Evolutionary conservation across 2,888 invertebrate genomes (phyloP).

Genomic region (Andrena hattorfiana): DNA sequence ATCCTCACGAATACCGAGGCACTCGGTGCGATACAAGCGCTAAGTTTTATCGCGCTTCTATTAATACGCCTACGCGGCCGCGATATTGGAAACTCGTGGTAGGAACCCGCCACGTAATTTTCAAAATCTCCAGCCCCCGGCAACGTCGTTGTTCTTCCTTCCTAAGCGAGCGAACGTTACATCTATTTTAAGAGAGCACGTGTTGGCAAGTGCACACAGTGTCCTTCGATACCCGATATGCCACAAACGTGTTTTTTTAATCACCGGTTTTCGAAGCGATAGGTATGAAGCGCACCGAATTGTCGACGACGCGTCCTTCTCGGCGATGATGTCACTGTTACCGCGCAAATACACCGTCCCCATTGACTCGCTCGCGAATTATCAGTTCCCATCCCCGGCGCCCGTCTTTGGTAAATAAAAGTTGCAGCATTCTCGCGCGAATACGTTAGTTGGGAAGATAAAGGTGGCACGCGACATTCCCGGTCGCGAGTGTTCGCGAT

Average conservation of each 20-base stretch:
- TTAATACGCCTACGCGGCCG: neutral
- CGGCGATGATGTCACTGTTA: slow-evolving; percentile 41
- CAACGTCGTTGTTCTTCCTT: neutral
- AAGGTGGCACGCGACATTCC: too few relatives aligned
- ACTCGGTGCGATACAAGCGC: neutral
- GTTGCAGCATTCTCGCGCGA: too few relatives aligned
- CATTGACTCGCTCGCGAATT: neutral
- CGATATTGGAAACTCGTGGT: neutral
- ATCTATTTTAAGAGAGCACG: slow-evolving; percentile 45
- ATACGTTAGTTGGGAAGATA: too few relatives aligned
- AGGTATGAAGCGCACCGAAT: neutral
- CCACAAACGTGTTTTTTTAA: slow-evolving; percentile 24
- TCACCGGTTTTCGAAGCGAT: neutral
- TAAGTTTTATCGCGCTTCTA: slow-evolving; percentile 10
- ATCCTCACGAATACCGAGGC: neutral
- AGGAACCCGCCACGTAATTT: neutral
- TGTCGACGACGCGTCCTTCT: neutral
- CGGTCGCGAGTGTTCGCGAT: neutral
- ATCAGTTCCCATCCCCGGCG: too few relatives aligned
- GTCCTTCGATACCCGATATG: neutral
- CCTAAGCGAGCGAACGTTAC: neutral
- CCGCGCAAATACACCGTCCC: neutral
- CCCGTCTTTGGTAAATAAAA: too few relatives aligned
- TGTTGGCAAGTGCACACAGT: neutral
- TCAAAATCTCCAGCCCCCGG: slow-evolving; percentile 21